These are phyloP conservation scores for Lumbricus terrestris DNA, from an alignment of 2,888 invertebrate genomes.

Conservation along the genomic window DNA sequence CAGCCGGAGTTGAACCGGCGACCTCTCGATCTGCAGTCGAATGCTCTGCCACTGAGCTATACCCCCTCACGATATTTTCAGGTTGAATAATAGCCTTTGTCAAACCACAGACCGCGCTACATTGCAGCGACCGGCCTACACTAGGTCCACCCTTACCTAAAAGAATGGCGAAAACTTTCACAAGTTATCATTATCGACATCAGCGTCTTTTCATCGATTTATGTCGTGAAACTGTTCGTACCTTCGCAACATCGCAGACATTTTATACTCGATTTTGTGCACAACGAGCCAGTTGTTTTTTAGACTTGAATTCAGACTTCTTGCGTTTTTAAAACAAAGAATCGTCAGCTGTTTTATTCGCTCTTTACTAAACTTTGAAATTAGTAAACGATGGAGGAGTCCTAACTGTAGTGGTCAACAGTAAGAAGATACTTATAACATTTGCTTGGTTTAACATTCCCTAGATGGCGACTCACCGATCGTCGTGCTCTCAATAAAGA, in stretches of 20 bases:
- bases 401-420: no score
- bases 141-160: no score
- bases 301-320: neutral
- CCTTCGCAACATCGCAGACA: neutral
- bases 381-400: neutral
- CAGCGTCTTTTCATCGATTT: no score
- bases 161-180: no score
- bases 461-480: neutral
- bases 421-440: neutral
- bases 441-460: neutral
- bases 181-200: no score
- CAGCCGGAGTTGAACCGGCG: slow-evolving; percentile 21
- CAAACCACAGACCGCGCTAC: neutral
- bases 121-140: no score
- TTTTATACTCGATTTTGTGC: neutral
- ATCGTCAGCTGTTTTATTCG: neutral
- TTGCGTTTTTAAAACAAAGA: neutral
- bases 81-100: neutral
- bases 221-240: no score
- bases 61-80: neutral
- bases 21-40: slow-evolving; percentile 3
- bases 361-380: neutral
- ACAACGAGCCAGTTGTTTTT: neutral
- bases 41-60: slow-evolving; percentile 3
- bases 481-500: no score